Percentiles rank a stretch among this genome's conserved stretches.
Evolutionary conservation across 2,113 vertebrate species (phyloP).

Genomic region (Myrmophylax atrothorax): DNA sequence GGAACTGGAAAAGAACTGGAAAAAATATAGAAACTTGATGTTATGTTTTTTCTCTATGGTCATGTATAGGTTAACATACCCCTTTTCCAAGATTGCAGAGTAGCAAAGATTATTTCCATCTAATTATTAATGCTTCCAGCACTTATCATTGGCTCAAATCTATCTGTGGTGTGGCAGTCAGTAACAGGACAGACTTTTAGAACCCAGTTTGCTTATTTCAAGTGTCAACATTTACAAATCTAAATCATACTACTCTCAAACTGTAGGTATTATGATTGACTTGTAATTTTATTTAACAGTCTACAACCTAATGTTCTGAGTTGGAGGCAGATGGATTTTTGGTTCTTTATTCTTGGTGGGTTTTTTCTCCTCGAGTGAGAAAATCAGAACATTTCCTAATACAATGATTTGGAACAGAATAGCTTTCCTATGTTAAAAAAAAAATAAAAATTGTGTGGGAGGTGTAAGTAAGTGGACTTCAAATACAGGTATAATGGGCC

Average conservation of each 20-base stretch:
- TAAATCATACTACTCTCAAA: background rate
- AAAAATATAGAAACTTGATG: background rate
- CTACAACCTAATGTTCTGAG: background rate
- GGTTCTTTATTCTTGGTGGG: background rate
- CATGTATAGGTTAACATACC: background rate
- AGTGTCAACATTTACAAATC: background rate
- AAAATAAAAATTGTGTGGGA: background rate
- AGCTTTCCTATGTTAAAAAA: background rate
- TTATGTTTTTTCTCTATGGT: background rate
- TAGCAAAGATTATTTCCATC: background rate
- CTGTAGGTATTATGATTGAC: background rate
- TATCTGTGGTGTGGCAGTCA: background rate
- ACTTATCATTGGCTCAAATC: background rate
- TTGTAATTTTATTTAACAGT: background rate
- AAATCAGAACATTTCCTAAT: background rate
- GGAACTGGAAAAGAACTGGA: background rate
- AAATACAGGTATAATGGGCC: background rate
- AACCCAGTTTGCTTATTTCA: background rate
- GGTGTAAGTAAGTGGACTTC: background rate
- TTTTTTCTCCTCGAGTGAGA: background rate
- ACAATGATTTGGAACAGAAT: background rate
- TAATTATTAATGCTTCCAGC: background rate
- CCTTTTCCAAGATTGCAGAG: background rate
- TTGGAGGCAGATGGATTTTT: background rate
- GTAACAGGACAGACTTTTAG: background rate